Percentiles rank a stretch among this genome's conserved stretches.
phyloP scores from a whole-genome alignment of 1,140 invertebrate genomes.

The Drosophila obscura region DNA sequence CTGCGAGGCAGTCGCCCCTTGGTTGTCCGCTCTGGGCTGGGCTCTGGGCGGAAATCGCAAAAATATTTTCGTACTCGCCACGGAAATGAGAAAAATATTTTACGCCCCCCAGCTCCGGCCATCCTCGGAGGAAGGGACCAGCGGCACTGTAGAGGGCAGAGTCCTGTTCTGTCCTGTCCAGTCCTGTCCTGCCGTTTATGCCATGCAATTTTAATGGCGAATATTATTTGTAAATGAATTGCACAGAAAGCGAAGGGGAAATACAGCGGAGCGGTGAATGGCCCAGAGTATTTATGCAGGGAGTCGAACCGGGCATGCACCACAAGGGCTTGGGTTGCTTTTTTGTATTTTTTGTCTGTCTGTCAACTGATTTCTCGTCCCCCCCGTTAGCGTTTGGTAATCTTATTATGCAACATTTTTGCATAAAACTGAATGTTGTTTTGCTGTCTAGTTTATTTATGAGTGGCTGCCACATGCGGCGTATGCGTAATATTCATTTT shows the following conservation, averaged over 20 bases:
- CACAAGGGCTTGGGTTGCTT: neutral
- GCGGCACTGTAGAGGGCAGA: slow-evolving; percentile 1
- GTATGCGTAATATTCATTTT: slow-evolving; percentile 73
- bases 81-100: slow-evolving; percentile 78
- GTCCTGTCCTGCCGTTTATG: slow-evolving; percentile 26
- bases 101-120: neutral
- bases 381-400: slow-evolving; percentile 65
- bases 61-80: slow-evolving; percentile 69
- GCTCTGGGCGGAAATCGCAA: slow-evolving; percentile 76
- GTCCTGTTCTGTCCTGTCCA: neutral
- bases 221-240: slow-evolving; percentile 69
- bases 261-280: neutral
- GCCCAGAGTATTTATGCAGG: neutral
- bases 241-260: neutral
- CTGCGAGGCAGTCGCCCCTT: slow-evolving; percentile 36
- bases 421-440: slow-evolving; percentile 69
- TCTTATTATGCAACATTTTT: slow-evolving; percentile 76
- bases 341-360: slow-evolving; percentile 12
- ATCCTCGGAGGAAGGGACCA: slow-evolving; percentile 6
- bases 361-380: slow-evolving; percentile 62
- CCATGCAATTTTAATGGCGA: slow-evolving; percentile 66
- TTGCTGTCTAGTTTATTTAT: slow-evolving; percentile 71
- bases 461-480: slow-evolving; percentile 53
- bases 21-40: slow-evolving; percentile 13
- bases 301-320: neutral